Evolutionary conservation across 2,888 invertebrate genomes (phyloP).

Genomic region (Invenusta paracnida): DNA sequence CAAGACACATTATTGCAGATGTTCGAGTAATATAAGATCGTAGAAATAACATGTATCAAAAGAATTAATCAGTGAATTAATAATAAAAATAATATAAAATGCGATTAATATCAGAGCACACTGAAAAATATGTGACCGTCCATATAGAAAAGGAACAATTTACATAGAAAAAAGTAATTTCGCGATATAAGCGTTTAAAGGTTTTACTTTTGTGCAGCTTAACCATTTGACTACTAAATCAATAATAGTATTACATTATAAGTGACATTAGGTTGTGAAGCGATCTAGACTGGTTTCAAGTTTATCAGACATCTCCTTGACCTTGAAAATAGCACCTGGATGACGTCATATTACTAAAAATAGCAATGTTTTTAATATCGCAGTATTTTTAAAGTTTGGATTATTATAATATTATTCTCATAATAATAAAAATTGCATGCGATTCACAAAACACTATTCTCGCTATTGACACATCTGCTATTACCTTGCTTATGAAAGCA

Average conservation of each 20-base stretch:
- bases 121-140: slow-evolving; percentile 2
- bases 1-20: too few relatives aligned
- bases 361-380: neutral
- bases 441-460: neutral
- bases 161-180: slow-evolving; percentile 22
- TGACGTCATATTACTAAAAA: slow-evolving; percentile 4
- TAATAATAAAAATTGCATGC: neutral
- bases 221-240: slow-evolving; percentile 14
- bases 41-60: too few relatives aligned
- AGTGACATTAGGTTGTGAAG: neutral
- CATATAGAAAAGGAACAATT: slow-evolving; percentile 15
- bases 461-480: neutral
- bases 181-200: slow-evolving; percentile 10
- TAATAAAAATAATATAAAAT: too few relatives aligned
- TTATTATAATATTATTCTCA: slow-evolving; percentile 10
- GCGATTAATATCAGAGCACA: too few relatives aligned
- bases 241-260: slow-evolving; percentile 11
- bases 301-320: slow-evolving; percentile 26
- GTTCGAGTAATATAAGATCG: too few relatives aligned
- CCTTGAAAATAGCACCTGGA: neutral
- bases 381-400: neutral
- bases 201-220: neutral
- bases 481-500: neutral
- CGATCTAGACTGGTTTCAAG: slow-evolving; percentile 26
- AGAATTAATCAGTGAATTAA: too few relatives aligned